Conservation (phyloP, 2,888 invertebrate genomes). For the Polydrusus pterygomalis region DNA sequence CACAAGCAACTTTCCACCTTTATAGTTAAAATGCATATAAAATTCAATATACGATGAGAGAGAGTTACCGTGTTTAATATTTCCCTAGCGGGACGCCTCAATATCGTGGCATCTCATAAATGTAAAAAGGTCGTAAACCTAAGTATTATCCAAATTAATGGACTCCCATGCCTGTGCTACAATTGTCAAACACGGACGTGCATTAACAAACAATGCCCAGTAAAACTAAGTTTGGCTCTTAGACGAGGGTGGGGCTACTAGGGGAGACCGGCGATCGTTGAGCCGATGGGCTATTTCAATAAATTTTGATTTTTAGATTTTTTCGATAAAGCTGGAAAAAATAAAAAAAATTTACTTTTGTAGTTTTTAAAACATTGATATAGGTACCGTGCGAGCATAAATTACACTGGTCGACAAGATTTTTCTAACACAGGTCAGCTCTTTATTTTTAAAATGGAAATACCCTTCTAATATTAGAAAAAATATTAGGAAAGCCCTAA, state of each 20-base stretch:
- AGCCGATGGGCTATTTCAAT: too few relatives aligned
- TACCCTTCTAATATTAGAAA: too few relatives aligned
- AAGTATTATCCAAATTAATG: slow-evolving; percentile 67
- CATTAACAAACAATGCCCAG: slow-evolving; percentile 70
- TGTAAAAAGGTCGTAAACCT: slow-evolving; percentile 65
- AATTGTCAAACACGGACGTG: slow-evolving; percentile 70
- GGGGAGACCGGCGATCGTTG: too few relatives aligned
- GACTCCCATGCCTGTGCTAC: slow-evolving; percentile 65
- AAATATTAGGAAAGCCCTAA: too few relatives aligned
- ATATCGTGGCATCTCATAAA: slow-evolving; percentile 58
- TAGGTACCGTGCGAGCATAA: too few relatives aligned
- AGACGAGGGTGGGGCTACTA: slow-evolving; percentile 52
- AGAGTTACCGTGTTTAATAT: slow-evolving; percentile 51
- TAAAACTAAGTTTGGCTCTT: slow-evolving; percentile 56
- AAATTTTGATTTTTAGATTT: too few relatives aligned
- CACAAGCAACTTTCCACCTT: slow-evolving; percentile 39
- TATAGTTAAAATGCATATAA: slow-evolving; percentile 55
- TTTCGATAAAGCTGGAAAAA: too few relatives aligned
- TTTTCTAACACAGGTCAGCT: too few relatives aligned
- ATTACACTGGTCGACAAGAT: too few relatives aligned
- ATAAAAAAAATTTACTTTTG: too few relatives aligned
- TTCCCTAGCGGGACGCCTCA: slow-evolving; percentile 50
- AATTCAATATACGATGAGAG: slow-evolving; percentile 54
- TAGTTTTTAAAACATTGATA: too few relatives aligned
- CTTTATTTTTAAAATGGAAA: too few relatives aligned